Percentiles rank a stretch among this genome's conserved stretches.
Evolutionary conservation across 1,140 invertebrate species (phyloP).

Genomic region (Bombus fervidus): DNA sequence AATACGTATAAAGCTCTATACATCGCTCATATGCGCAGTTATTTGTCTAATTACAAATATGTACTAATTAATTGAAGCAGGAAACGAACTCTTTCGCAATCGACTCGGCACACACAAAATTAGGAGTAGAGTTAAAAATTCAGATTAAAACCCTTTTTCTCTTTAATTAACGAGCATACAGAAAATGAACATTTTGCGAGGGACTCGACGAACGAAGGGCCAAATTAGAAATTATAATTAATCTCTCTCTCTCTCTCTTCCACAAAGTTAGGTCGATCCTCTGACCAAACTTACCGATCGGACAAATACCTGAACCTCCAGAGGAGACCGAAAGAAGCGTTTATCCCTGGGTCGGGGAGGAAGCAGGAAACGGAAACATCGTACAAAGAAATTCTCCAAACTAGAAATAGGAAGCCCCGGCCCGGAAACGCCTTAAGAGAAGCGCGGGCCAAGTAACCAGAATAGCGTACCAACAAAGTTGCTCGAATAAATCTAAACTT

Average conservation of each 20-base stretch:
- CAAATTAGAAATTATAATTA: too few relatives aligned
- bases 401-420: neutral
- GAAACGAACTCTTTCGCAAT: neutral
- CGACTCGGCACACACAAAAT: neutral
- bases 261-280: too few relatives aligned
- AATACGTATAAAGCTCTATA: neutral
- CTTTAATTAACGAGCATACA: too few relatives aligned
- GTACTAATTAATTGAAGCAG: neutral
- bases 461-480: neutral
- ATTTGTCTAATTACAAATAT: neutral
- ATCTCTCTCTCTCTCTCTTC: too few relatives aligned
- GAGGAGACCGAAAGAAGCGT: neutral
- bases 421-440: neutral
- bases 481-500: slow-evolving; percentile 27
- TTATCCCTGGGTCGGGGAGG: neutral
- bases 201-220: too few relatives aligned
- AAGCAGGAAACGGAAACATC: neutral
- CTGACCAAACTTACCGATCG: neutral
- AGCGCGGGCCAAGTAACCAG: neutral
- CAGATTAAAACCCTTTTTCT: neutral
- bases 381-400: slow-evolving; percentile 1
- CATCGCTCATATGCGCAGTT: neutral
- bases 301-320: neutral
- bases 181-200: too few relatives aligned
- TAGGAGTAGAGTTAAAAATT: neutral